Conservation (phyloP, 2,888 invertebrate species). For the Venusia cambrica region DNA sequence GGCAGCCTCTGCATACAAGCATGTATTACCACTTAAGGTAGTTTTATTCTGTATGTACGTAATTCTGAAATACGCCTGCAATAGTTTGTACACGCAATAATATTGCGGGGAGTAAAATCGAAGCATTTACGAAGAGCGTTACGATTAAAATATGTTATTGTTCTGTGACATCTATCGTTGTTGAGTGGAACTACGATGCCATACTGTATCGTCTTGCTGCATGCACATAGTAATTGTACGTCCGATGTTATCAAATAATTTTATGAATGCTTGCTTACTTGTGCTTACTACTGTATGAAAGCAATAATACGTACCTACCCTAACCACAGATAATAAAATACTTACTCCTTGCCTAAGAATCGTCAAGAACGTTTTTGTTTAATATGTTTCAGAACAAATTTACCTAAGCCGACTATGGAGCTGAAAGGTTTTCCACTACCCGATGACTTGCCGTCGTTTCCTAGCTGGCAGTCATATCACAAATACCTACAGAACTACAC, state of each 20-base stretch:
- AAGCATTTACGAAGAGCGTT: slow-evolving; percentile 12
- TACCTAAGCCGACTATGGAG: slow-evolving; percentile 72
- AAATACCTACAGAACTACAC: slow-evolving; percentile 56
- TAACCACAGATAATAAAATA: too few species aligned
- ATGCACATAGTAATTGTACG: too few species aligned
- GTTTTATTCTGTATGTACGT: background rate
- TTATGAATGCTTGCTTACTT: too few species aligned
- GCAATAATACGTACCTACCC: too few species aligned
- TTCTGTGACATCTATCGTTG: slow-evolving; percentile 13
- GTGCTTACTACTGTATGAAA: too few species aligned
- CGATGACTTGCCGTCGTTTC: slow-evolving; percentile 54
- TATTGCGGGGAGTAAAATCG: too few species aligned
- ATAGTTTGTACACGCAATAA: too few species aligned
- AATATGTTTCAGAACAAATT: slow-evolving; percentile 67
- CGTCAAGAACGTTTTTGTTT: too few species aligned
- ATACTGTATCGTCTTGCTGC: too few species aligned
- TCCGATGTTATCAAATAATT: too few species aligned
- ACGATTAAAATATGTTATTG: slow-evolving; percentile 10
- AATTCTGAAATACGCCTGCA: too few species aligned
- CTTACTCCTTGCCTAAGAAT: too few species aligned
- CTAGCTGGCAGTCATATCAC: slow-evolving; percentile 55
- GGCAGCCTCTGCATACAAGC: slow-evolving; percentile 82
- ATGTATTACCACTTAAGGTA: slow-evolving; percentile 86
- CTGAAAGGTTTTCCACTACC: slow-evolving; percentile 60
- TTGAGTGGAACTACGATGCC: slow-evolving; percentile 11